Conservation (phyloP, 2,888 invertebrate species). For the Heliconius aoede region DNA sequence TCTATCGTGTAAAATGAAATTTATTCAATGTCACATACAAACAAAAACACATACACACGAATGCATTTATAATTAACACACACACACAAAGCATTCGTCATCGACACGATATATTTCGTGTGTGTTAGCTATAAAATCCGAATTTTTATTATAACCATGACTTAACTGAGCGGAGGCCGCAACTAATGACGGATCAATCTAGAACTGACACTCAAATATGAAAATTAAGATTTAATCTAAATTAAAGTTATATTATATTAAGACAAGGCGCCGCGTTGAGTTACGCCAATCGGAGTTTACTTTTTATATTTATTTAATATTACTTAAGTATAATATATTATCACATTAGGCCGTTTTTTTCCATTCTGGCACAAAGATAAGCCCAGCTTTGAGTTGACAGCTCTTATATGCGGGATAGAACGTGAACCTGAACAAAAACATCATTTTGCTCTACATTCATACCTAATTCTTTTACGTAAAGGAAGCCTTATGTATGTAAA, state of each 20-base stretch:
- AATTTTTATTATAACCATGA: conserved; percentile 7
- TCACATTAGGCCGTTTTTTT: no score
- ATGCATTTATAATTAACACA: neutral
- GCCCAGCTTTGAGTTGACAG: no score
- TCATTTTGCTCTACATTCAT: neutral
- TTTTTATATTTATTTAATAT: no score
- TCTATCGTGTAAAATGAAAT: no score
- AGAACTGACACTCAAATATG: neutral
- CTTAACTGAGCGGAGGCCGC: conserved; percentile 9
- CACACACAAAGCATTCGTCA: neutral
- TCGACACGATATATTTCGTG: conserved; percentile 13
- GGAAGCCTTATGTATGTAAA: neutral
- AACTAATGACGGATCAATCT: neutral
- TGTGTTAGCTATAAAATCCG: neutral
- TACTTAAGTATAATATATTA: no score
- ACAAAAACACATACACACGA: neutral
- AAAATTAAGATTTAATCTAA: neutral
- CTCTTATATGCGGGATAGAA: neutral
- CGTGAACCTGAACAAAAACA: neutral
- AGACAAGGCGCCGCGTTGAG: neutral
- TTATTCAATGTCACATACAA: no score
- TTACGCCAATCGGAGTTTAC: no score
- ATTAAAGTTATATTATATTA: neutral
- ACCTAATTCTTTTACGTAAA: neutral
- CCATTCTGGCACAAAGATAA: no score